Percentiles rank a stretch among this genome's conserved stretches.
phyloP scores from a whole-genome alignment of 2,888 invertebrate genomes.

The Cataglyphis altisquamis region DNA sequence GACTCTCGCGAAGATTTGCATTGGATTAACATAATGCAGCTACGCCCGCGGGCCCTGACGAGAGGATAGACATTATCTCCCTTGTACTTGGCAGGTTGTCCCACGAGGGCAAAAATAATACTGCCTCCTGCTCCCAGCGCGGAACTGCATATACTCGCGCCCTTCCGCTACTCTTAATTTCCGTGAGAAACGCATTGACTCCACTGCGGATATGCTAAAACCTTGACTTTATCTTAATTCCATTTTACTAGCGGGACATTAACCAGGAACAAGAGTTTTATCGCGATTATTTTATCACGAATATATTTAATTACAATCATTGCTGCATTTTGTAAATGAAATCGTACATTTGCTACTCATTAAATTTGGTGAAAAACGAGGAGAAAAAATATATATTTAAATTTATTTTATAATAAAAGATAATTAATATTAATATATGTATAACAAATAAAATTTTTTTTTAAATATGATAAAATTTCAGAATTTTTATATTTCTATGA shows the following conservation, averaged over 20 bases:
- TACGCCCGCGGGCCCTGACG: conserved; percentile 59
- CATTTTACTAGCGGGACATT: not conserved
- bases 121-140: conserved; percentile 15
- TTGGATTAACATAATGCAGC: conserved; percentile 81
- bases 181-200: not conserved
- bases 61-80: conserved; percentile 74
- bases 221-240: conserved; percentile 28
- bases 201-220: conserved; percentile 20
- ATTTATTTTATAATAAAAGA: not conserved
- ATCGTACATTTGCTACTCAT: not conserved
- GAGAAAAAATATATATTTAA: not conserved
- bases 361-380: conserved; percentile 2
- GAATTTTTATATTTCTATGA: conserved; percentile 4
- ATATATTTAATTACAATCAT: not conserved
- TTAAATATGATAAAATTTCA: not conserved
- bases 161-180: conserved; percentile 5
- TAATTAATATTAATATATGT: not conserved
- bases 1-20: conserved; percentile 77
- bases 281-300: not conserved
- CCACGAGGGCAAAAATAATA: conserved; percentile 60
- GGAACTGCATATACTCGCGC: conserved; percentile 39
- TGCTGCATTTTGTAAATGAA: not conserved
- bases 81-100: conserved; percentile 59
- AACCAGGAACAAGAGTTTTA: conserved; percentile 6
- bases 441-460: not conserved